Evolutionary conservation across 2,113 vertebrate species (phyloP).

Genomic region (Rhinogobius similis): DNA sequence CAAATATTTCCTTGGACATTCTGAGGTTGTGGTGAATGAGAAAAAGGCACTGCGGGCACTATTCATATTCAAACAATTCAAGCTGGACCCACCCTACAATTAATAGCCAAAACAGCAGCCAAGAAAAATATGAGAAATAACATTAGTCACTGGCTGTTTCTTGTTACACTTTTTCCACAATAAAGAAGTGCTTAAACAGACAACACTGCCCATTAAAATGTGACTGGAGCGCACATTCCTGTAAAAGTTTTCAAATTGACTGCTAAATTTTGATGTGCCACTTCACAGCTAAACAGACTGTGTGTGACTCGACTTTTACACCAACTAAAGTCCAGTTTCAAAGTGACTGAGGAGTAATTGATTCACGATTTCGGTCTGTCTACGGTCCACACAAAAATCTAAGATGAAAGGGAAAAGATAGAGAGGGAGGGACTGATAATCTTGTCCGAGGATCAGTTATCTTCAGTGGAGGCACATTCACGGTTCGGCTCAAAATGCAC

Average conservation of each 20-base stretch:
- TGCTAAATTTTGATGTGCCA: constrained; percentile 4
- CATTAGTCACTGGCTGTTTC: neutral
- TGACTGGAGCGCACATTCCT: neutral
- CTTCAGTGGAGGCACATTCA: constrained; percentile 21
- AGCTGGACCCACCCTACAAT: constrained; percentile 1
- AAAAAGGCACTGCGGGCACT: neutral
- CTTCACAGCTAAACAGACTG: constrained; percentile 9
- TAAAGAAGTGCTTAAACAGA: neutral
- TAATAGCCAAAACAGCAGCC: neutral
- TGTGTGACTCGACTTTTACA: neutral
- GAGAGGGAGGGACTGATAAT: constrained; percentile 19
- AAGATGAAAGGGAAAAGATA: constrained; percentile 24
- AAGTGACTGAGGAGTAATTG: constrained; percentile 8
- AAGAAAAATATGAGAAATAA: constrained; percentile 4
- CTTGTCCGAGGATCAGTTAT: constrained; percentile 21
- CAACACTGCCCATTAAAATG: neutral
- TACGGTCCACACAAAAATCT: constrained; percentile 22
- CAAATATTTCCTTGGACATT: neutral
- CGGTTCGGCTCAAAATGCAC: constrained; percentile 37
- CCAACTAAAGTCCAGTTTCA: constrained; percentile 1
- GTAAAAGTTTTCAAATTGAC: neutral
- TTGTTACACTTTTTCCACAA: neutral
- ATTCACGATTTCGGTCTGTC: constrained; percentile 8
- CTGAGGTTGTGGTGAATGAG: neutral
- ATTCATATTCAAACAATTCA: constrained; percentile 1